Evolutionary conservation across 2,113 vertebrate species (phyloP).

Genomic region (Mus spicilegus): DNA sequence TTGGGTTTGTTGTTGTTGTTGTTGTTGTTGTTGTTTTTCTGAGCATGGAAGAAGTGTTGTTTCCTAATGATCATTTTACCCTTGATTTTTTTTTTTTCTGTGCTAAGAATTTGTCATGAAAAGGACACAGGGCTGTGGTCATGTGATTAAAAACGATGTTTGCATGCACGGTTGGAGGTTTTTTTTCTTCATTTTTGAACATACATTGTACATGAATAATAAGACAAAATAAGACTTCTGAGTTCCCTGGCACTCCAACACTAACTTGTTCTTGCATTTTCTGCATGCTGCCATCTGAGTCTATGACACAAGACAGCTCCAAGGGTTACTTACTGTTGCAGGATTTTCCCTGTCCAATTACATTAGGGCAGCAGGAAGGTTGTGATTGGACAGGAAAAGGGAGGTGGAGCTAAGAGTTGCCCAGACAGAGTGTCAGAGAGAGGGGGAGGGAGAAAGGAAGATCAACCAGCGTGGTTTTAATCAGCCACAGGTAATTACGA

Average conservation of each 20-base stretch:
- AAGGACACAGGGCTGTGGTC: neutral
- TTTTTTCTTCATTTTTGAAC: neutral
- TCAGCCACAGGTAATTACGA: no score
- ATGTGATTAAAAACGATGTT: neutral
- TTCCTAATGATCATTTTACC: neutral
- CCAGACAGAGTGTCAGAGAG: no score
- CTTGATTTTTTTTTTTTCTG: neutral
- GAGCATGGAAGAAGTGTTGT: neutral
- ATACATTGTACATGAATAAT: neutral
- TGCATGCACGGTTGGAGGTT: neutral
- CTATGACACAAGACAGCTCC: neutral
- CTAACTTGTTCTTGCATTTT: slow-evolving; percentile 22
- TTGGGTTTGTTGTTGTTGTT: no score
- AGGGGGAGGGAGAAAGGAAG: no score
- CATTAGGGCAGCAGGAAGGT: no score
- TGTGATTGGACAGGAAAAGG: no score
- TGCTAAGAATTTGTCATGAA: neutral
- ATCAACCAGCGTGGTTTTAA: no score
- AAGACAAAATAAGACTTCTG: neutral
- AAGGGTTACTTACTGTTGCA: neutral
- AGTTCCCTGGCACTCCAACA: neutral
- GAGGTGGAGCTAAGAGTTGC: no score
- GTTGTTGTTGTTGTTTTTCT: neutral
- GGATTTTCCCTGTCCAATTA: no score
- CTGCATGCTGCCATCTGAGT: neutral